A percentile compares a stretch with the other conserved stretches of the same genome.
These are phyloP conservation scores for Venustaconcha ellipsiformis DNA, from an alignment of 1,140 invertebrate genomes.

Conservation along the genomic window DNA sequence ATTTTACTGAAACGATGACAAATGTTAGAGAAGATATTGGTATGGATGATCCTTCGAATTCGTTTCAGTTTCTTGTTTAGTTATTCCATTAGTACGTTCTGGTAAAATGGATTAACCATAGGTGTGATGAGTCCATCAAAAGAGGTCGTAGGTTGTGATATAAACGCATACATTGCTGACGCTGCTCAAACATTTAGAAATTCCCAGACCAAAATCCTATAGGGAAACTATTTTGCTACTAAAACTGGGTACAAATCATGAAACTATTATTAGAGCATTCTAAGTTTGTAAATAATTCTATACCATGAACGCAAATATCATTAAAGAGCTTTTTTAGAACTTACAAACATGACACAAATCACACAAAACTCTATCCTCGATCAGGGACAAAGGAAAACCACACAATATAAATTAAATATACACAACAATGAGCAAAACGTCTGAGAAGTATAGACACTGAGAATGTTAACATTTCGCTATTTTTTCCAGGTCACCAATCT, in stretches of 20 bases:
- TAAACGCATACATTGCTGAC: constrained; percentile 19
- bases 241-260: constrained; percentile 39
- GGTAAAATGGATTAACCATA: constrained; percentile 41
- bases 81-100: constrained; percentile 32
- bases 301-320: constrained; percentile 13
- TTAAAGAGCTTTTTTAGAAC: constrained; percentile 20
- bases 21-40: constrained; percentile 40
- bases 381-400: constrained; percentile 11
- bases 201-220: constrained; percentile 34
- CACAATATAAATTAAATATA: neutral
- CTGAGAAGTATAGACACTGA: too few relatives aligned
- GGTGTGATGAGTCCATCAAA: constrained; percentile 5
- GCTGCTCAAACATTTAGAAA: constrained; percentile 25
- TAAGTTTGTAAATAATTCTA: constrained; percentile 1
- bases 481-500: too few relatives aligned
- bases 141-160: constrained; percentile 28
- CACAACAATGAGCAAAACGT: too few relatives aligned
- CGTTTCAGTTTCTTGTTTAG: constrained; percentile 38
- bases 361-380: constrained; percentile 27
- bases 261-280: neutral
- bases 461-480: too few relatives aligned
- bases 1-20: constrained; percentile 29
- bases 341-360: constrained; percentile 35
- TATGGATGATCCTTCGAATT: constrained; percentile 42
- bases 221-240: constrained; percentile 33